phyloP scores from a whole-genome alignment of 2,888 invertebrate genomes.

The Cristatella mucedo region DNA sequence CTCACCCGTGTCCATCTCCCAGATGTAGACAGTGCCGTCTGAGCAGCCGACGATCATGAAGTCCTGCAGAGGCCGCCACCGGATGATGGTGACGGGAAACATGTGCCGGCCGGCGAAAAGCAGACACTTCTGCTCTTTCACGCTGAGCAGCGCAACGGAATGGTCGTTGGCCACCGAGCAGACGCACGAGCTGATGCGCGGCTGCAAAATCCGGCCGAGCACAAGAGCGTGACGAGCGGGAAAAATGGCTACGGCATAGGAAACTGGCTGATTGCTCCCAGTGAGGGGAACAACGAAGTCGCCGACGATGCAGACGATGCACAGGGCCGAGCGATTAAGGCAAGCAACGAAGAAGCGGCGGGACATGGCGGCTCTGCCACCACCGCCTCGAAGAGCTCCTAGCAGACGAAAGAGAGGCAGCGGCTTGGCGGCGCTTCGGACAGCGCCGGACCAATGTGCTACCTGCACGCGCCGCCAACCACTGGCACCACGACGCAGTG shows the following conservation, averaged over 20 bases:
- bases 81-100: slow-evolving; percentile 84
- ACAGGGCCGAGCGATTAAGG: too few relatives aligned
- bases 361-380: too few relatives aligned
- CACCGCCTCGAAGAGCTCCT: too few relatives aligned
- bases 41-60: slow-evolving; percentile 92
- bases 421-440: too few relatives aligned
- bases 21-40: slow-evolving; percentile 93
- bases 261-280: too few relatives aligned
- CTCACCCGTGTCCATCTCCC: slow-evolving; percentile 93
- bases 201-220: slow-evolving; percentile 44
- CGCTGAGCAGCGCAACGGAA: slow-evolving; percentile 79
- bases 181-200: slow-evolving; percentile 76
- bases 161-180: slow-evolving; percentile 95
- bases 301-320: too few relatives aligned
- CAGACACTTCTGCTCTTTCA: slow-evolving; percentile 81
- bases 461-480: too few relatives aligned
- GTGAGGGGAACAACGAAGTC: too few relatives aligned
- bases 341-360: too few relatives aligned
- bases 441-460: too few relatives aligned
- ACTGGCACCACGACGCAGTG: too few relatives aligned
- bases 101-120: slow-evolving; percentile 82
- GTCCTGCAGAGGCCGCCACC: slow-evolving; percentile 91
- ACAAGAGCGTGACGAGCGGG: background rate
- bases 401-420: too few relatives aligned
- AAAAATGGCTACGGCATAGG: background rate